Evolutionary conservation across 2,888 invertebrate species (phyloP), one percentile per base, ranked within the genome.

Genomic region (Osmoderma eremita): DNA sequence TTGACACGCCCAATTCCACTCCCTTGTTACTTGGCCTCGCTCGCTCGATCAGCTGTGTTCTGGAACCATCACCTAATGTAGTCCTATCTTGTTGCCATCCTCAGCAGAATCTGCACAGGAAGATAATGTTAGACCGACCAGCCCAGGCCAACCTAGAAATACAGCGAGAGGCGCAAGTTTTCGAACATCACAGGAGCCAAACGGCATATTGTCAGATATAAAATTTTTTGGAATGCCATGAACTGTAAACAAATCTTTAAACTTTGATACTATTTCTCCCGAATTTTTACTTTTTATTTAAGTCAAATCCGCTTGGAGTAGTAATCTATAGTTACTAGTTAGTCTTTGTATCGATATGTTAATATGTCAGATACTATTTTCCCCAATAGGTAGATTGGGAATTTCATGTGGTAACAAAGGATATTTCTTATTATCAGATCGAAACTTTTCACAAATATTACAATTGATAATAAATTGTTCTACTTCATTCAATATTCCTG

Each of bases 171-270:
- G n/a, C 24, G 24, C 24, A 24, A 24, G 5, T 24, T 24, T 24
- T 5, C 5, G 3, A 24, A 24, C 3, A 4, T 49, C 20, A 18
- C 2, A 3, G 1, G 49, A 49, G 2, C 49, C 15, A 49, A 49
- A 49, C 5, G 49, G 20, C 20, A 49, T 18, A 4, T 13, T 49
- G 10, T 49, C 49, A 18, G 10, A 12, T 1, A 49, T 49, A 2
- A 53, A n/a, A 30, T 2, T 3, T 53, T 53, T 30, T 5, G 53
- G 53, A 53, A 53, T 53, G 18, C 53, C 53, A 24, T 53, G 53
- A 3, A 30, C 13, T 6, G 53, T 30, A 12, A 53, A 53, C 15
- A 53, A 5, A 6, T 10, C 8, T 24, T 30, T 30, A 30, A 53
- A 53, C 24, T 20, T 53, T 15, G 13, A 30, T 30, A 24, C 5